These are phyloP conservation scores for Cossypha niveicapilla DNA, from an alignment of 2,797 vertebrate genomes.

Conservation along the genomic window DNA sequence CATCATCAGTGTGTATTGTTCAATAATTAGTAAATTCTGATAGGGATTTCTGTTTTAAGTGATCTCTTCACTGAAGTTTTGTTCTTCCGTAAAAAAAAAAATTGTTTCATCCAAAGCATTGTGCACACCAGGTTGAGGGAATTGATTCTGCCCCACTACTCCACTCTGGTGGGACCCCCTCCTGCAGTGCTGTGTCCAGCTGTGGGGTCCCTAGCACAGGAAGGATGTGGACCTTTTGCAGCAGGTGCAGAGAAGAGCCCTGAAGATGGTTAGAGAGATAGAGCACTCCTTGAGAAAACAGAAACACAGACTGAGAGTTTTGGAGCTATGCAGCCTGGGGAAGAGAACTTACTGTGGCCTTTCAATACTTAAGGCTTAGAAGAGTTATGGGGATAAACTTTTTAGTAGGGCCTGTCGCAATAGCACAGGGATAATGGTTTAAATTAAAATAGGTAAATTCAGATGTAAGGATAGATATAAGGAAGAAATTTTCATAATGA, in stretches of 20 bases:
- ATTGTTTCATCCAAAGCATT: not conserved
- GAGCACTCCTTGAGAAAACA: not conserved
- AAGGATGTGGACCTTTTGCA: not conserved
- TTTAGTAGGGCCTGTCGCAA: not conserved
- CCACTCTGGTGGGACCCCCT: not conserved
- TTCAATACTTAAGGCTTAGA: not conserved
- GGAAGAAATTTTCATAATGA: accelerated
- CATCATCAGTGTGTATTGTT: not conserved
- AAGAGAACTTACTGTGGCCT: not conserved
- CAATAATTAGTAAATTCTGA: not conserved
- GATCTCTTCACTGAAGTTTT: not conserved
- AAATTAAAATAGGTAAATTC: not conserved
- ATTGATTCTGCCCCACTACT: not conserved
- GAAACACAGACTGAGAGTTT: not conserved
- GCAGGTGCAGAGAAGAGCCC: not conserved
- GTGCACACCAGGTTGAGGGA: not conserved
- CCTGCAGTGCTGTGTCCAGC: not conserved
- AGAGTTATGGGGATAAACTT: not conserved
- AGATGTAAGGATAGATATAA: not conserved
- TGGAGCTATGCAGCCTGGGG: not conserved
- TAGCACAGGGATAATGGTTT: not conserved
- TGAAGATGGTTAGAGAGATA: not conserved
- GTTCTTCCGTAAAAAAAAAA: not conserved
- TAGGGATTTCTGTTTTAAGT: not conserved
- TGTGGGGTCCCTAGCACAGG: not conserved